Conservation (phyloP, 2,888 invertebrate genomes). For the Bombylius major region DNA sequence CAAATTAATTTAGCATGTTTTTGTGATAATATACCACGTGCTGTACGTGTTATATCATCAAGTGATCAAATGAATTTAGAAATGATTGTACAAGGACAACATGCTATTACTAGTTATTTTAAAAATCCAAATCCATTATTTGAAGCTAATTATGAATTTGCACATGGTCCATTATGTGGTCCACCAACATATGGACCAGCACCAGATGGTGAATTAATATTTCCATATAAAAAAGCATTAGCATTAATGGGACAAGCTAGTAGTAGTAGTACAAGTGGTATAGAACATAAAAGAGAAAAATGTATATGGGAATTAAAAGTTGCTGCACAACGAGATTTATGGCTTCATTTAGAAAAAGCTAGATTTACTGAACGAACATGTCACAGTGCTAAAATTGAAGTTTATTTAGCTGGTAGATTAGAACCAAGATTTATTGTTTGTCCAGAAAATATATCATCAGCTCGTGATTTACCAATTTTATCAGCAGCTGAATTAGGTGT, state of each 20-base stretch:
- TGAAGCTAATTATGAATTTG: conserved; percentile 78
- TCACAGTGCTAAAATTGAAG: conserved; percentile 75
- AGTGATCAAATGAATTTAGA: conserved; percentile 72
- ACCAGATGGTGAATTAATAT: conserved; percentile 76
- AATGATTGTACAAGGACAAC: conserved; percentile 69
- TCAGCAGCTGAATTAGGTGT: conserved; percentile 63
- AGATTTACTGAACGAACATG: conserved; percentile 75
- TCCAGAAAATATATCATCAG: conserved; percentile 72
- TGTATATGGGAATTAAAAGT: conserved; percentile 76
- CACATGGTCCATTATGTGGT: conserved; percentile 79
- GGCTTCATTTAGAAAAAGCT: conserved; percentile 76
- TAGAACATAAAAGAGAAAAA: conserved; percentile 52
- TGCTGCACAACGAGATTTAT: conserved; percentile 70
- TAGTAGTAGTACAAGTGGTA: conserved; percentile 24
- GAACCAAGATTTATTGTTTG: conserved; percentile 72
- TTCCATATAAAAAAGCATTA: conserved; percentile 71
- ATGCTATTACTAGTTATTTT: conserved; percentile 77
- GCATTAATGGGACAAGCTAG: conserved; percentile 39
- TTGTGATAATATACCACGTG: conserved; percentile 50
- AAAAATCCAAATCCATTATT: conserved; percentile 74
- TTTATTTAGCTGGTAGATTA: conserved; percentile 57
- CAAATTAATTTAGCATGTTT: conserved; percentile 60
- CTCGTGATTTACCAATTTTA: conserved; percentile 65
- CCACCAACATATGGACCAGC: conserved; percentile 67
- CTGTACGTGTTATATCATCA: conserved; percentile 58